Evolutionary conservation across 2,888 invertebrate species (phyloP).

Genomic region (Ceratothoa steindachneri): DNA sequence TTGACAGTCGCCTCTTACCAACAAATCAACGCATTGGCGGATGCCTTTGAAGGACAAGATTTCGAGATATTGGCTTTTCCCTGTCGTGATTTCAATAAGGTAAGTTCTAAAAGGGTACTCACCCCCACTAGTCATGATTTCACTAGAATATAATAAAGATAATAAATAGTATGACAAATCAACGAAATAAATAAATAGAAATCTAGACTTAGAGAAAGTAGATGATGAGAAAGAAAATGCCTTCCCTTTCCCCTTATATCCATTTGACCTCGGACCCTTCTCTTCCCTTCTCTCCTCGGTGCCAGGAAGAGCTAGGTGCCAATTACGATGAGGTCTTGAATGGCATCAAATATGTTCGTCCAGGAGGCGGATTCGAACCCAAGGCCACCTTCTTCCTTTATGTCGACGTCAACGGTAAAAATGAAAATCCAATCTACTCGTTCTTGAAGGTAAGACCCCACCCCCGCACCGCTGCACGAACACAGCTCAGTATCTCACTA

Average conservation of each 20-base stretch:
- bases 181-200: not conserved
- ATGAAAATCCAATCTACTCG: slow-evolving; percentile 54
- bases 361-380: slow-evolving; percentile 56
- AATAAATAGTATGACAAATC: too few species aligned
- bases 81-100: slow-evolving; percentile 55
- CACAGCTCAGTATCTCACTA: too few species aligned
- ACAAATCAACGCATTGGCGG: slow-evolving; percentile 56
- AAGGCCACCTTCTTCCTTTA: slow-evolving; percentile 54
- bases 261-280: not conserved
- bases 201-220: not conserved
- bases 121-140: too few species aligned
- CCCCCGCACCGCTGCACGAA: too few species aligned
- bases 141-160: too few species aligned
- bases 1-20: slow-evolving; percentile 55
- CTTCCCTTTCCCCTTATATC: not conserved
- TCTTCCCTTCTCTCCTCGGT: too few species aligned
- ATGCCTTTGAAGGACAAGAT: slow-evolving; percentile 50
- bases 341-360: slow-evolving; percentile 56
- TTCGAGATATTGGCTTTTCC: slow-evolving; percentile 55
- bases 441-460: slow-evolving; percentile 56
- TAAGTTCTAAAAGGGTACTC: slow-evolving; percentile 17
- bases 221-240: not conserved
- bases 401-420: slow-evolving; percentile 55
- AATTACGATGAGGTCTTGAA: slow-evolving; percentile 55
- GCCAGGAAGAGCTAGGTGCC: slow-evolving; percentile 56